Base-by-base conservation (phyloP, 2,888 invertebrate genomes). In the Plutella xylostella region DNA sequence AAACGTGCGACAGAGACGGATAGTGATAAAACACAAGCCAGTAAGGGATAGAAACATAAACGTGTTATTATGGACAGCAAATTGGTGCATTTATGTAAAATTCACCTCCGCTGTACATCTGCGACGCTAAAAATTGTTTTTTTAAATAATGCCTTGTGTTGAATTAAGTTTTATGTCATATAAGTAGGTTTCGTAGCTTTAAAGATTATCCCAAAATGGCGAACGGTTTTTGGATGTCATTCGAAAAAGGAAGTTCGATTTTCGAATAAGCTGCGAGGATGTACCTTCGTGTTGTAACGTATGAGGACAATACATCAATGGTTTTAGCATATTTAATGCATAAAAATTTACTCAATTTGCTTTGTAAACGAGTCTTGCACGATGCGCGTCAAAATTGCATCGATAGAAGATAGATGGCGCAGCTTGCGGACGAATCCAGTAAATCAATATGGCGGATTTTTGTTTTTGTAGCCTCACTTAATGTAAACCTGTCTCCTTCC, bases 31-130 rank as follows among this genome's bases (percentile, higher is more conserved):
- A 44, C 56, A 50, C 49, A 17, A 20, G 61, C 49, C 51, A 45
- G 60, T 67, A 45, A 51, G 57, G 55, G 63, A 68, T 25, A 50
- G 45, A 41, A 34, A 28, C 45, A 60, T 48, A 57, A 60, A 65
- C 61, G 53, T 67, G 67, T 73, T 72, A 71, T 75, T 73, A 73
- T 52, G 58, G 56, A 55, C 58, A 54, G 66, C 57, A 72, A 75
- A 73, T 74, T 72, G 68, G 62, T 60, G 65, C 65, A 61, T 70
- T 74, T 73, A 72, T 69, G 71, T 68, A 68, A 72, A 41, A 74
- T 68, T 64, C 64, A 61, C 51, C 53, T 55, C 46, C 60, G 58
- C 56, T 55, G 55, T 57, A 55, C 63, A 66, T 68, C 63, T 67
- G 66, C 63, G 54, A 31, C 20, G 40, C 39, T 14, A 39, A 51